phyloP scores from a whole-genome alignment of 2,888 invertebrate genomes.

The Amphiduros pacificus region DNA sequence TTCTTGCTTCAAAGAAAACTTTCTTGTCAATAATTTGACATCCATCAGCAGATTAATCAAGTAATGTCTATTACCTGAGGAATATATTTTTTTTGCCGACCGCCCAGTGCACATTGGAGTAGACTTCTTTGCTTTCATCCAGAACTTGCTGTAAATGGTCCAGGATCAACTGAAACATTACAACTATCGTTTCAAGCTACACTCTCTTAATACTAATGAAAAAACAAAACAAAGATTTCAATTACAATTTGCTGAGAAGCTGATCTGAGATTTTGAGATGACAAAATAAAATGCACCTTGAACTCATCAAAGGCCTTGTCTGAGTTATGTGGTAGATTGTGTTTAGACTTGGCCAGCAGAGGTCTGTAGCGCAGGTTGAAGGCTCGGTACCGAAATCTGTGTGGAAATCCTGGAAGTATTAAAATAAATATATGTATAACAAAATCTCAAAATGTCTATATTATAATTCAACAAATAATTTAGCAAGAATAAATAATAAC shows the following conservation, averaged over 20 bases:
- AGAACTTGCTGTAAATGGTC: constrained; percentile 66
- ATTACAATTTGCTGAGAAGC: no score
- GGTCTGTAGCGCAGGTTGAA: constrained; percentile 81
- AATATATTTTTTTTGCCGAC: constrained; percentile 91
- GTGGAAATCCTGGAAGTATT: constrained; percentile 73
- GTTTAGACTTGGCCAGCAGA: constrained; percentile 26
- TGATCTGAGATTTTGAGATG: no score
- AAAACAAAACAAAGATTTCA: no score
- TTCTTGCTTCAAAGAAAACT: no score
- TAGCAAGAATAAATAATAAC: neutral
- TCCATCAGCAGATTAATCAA: no score
- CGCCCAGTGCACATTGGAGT: constrained; percentile 81
- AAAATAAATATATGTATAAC: neutral
- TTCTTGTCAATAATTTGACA: no score
- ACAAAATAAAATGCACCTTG: no score
- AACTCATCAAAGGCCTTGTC: constrained; percentile 14
- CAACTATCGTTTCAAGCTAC: neutral
- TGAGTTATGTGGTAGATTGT: no score
- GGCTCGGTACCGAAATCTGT: constrained; percentile 91
- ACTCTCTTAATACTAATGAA: neutral
- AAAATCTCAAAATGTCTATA: constrained; percentile 13
- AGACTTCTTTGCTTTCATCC: constrained; percentile 50
- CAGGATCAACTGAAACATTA: constrained; percentile 67
- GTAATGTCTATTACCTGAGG: no score
- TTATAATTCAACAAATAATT: neutral